A percentile compares a stretch with the other conserved stretches of the same genome.
Evolutionary conservation across 2,888 invertebrate genomes (phyloP).

Genomic region (Calameuta filiformis): DNA sequence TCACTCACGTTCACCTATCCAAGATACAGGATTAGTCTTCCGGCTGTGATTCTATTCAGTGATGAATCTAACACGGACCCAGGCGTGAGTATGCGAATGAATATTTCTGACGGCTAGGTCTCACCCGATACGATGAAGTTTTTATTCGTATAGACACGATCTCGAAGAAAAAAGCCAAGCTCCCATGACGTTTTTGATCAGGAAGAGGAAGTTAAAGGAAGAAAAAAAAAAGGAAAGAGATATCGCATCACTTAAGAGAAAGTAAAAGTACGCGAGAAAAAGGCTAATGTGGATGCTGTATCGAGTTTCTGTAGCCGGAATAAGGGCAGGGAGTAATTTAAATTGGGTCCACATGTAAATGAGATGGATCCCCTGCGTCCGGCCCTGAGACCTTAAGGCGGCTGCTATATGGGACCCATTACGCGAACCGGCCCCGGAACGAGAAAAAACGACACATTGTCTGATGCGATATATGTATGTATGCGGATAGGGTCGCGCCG

Average conservation of each 20-base stretch:
- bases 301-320: background rate
- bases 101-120: conserved; percentile 22
- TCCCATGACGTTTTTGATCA: background rate
- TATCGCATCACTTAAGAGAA: background rate
- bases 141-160: background rate
- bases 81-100: conserved; percentile 53
- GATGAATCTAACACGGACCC: conserved; percentile 39
- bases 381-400: background rate
- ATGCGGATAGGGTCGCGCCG: conserved; percentile 49
- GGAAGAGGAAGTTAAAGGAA: background rate
- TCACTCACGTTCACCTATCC: background rate
- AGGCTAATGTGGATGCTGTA: background rate
- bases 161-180: background rate
- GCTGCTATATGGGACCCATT: background rate
- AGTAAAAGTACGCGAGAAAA: background rate
- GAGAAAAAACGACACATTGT: conserved; percentile 63
- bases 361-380: background rate
- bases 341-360: background rate
- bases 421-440: conserved; percentile 44
- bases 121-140: conserved; percentile 17
- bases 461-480: conserved; percentile 52
- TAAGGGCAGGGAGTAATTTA: background rate
- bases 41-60: conserved; percentile 34
- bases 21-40: conserved; percentile 40
- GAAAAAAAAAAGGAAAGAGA: background rate